Evolutionary conservation across 2,888 invertebrate genomes (phyloP).

Genomic region (Dichetophora obliterata): DNA sequence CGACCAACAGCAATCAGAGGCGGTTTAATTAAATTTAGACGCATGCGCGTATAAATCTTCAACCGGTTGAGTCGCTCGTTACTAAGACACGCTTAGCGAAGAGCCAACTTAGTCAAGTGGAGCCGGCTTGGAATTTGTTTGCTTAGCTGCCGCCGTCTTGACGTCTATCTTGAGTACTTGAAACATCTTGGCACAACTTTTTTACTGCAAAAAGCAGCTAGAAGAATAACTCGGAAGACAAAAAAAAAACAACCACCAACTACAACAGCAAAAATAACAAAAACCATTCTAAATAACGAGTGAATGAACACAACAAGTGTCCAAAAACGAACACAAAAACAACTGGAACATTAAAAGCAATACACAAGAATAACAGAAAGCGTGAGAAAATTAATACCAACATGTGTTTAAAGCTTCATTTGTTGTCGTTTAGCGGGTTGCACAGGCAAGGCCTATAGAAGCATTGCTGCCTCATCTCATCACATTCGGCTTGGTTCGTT

Average conservation of each 20-base stretch:
- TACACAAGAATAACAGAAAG: slow-evolving; percentile 20
- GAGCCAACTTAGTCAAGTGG: neutral
- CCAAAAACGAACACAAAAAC: neutral
- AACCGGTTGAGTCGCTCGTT: slow-evolving; percentile 39
- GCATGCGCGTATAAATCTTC: slow-evolving; percentile 61
- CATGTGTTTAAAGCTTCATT: neutral
- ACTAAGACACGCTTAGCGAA: neutral
- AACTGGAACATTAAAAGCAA: neutral
- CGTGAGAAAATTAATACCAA: slow-evolving; percentile 27
- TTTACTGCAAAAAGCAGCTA: too few species aligned
- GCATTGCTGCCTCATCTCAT: neutral
- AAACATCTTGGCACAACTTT: too few species aligned
- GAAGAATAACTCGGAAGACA: too few species aligned
- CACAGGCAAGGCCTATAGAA: neutral
- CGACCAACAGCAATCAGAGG: slow-evolving; percentile 30
- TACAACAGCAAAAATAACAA: too few species aligned
- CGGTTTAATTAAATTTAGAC: slow-evolving; percentile 62
- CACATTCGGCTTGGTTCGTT: neutral
- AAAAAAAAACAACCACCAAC: too few species aligned
- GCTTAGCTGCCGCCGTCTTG: slow-evolving; percentile 1
- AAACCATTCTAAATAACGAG: too few species aligned
- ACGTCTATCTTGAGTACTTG: too few species aligned
- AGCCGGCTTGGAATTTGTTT: neutral
- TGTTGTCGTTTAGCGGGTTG: neutral
- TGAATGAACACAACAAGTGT: neutral